A percentile compares a stretch with the other conserved stretches of the same genome.
These are phyloP conservation scores for Centropristis striata DNA, from an alignment of 2,113 vertebrate species.

Conservation along the genomic window DNA sequence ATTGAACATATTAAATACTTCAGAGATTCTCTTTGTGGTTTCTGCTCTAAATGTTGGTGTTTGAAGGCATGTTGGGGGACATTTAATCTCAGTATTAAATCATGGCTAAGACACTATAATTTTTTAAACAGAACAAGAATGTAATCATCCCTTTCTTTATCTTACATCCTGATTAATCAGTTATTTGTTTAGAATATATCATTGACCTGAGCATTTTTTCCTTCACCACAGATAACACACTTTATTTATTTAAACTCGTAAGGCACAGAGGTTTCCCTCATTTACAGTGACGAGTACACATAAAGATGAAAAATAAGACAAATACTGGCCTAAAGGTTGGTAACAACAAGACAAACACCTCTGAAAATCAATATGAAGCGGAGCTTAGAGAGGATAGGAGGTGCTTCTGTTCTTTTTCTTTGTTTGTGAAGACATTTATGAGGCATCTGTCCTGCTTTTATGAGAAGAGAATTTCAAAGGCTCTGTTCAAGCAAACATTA, in stretches of 20 bases:
- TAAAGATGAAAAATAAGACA: not conserved
- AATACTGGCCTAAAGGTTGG: not conserved
- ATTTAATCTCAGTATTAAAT: not conserved
- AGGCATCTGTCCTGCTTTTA: slow-evolving; percentile 8
- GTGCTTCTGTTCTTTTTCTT: slow-evolving; percentile 26
- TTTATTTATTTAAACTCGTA: too few species aligned
- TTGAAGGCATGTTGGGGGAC: too few species aligned
- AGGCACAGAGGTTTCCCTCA: too few species aligned
- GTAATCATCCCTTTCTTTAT: not conserved
- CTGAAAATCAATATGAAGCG: slow-evolving; percentile 2
- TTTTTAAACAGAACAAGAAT: not conserved
- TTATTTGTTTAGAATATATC: not conserved
- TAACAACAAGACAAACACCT: not conserved
- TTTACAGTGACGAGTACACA: too few species aligned
- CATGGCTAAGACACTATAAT: not conserved
- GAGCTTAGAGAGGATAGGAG: not conserved
- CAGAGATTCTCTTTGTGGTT: not conserved
- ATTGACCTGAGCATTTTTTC: not conserved
- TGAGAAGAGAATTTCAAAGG: slow-evolving; percentile 10
- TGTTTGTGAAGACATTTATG: not conserved
- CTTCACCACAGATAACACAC: not conserved
- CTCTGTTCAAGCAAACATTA: slow-evolving; percentile 25
- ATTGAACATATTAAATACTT: too few species aligned
- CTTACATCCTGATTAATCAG: not conserved
- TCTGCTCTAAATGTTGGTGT: not conserved